phyloP scores from a whole-genome alignment of 2,113 vertebrate species.

The Rallus limicola region DNA sequence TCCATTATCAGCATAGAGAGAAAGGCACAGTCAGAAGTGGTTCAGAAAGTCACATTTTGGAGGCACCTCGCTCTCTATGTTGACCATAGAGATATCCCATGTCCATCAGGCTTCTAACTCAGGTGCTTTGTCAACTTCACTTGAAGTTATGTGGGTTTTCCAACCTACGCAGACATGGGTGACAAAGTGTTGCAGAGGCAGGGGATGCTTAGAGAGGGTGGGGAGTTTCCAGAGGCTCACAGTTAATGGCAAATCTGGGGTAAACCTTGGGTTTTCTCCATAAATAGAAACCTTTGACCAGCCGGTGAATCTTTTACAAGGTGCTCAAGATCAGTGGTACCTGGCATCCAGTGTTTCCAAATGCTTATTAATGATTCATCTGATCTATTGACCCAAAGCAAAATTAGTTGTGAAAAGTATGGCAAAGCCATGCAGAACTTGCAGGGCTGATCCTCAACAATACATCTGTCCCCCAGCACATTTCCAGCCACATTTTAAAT shows the following conservation, averaged over 20 bases:
- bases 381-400: constrained; percentile 23
- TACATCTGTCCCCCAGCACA: background rate
- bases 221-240: background rate
- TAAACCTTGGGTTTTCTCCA: constrained; percentile 7
- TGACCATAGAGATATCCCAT: background rate
- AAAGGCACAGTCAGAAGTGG: background rate
- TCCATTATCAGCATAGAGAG: background rate
- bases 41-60: background rate
- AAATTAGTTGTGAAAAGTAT: constrained; percentile 18
- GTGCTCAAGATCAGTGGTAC: background rate
- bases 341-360: constrained; percentile 27
- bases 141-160: background rate
- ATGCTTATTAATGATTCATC: constrained; percentile 60
- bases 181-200: background rate
- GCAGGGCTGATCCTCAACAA: background rate
- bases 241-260: constrained; percentile 53
- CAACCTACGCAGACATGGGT: background rate
- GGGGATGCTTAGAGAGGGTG: background rate
- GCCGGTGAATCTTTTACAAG: constrained; percentile 52
- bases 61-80: background rate
- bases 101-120: background rate
- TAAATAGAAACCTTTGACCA: constrained; percentile 52
- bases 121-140: background rate
- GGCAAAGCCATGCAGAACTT: background rate
- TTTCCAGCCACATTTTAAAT: background rate